Evolutionary conservation across 2,888 invertebrate species (phyloP).

Genomic region (Eupithecia tripunctaria): DNA sequence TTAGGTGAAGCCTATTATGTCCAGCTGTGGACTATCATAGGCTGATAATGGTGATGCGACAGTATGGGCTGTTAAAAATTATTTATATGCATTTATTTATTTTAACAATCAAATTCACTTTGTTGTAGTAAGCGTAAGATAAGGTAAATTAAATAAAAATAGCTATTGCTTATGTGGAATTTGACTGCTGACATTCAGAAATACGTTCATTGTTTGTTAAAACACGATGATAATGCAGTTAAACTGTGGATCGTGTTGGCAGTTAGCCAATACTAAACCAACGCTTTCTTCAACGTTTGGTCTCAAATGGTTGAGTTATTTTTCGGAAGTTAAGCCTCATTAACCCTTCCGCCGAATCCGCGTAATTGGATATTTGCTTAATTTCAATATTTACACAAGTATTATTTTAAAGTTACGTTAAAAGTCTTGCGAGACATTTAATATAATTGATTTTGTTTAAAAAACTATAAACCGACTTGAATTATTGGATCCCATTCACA

Average conservation of each 20-base stretch:
- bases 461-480: too few relatives aligned
- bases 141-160: background rate
- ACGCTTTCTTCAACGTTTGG: background rate
- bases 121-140: background rate
- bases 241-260: background rate
- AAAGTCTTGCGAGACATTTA: background rate
- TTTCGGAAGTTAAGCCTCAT: background rate
- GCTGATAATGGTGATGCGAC: too few relatives aligned
- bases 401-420: background rate
- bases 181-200: background rate
- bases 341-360: background rate
- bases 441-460: too few relatives aligned
- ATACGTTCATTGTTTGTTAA: background rate
- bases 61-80: too few relatives aligned
- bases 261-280: background rate
- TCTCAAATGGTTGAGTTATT: background rate
- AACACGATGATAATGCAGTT: slow-evolving; percentile 4
- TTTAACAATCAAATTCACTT: background rate
- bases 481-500: too few relatives aligned
- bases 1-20: too few relatives aligned
- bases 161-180: background rate
- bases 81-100: background rate
- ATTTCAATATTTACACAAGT: background rate
- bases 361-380: background rate
- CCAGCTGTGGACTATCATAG: too few relatives aligned